Evolutionary conservation across 1,140 invertebrate species (phyloP), one percentile per base, ranked within the genome.

Genomic region (Dinoponera quadriceps): DNA sequence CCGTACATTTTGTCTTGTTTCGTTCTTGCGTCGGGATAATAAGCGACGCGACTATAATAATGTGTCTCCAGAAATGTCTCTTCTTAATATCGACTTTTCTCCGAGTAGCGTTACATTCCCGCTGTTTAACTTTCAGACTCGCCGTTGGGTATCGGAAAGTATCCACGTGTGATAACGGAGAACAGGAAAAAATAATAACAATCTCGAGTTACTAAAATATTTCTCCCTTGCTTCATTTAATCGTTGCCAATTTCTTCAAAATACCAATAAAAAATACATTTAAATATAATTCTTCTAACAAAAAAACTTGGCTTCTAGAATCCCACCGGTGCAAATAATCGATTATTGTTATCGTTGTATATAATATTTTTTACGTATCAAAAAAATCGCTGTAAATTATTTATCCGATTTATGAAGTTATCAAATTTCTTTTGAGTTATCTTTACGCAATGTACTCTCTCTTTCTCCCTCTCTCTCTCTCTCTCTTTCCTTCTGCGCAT

Each of bases 1-100:
- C 3, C 25, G 16, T n/a, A 3, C 4, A 25, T 5, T 0, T 63
- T 38, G 38, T 77, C 5, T 16, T n/a, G 16, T 55, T 22, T 7
- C 20, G 1, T 51, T 44, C 18, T 66, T 38, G 13, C 44, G 18
- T 27, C 3, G 25, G n/a, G 20, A 5, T 54, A 75, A 62, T 33
- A 62, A 75, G 25, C 25, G 44, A 77, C 51, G 20, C 16, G 20
- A 59, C 20, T 55, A 22, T 54, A 38, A 63, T 48, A 63, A 59
- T 25, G 20, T 16, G n/a, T 13, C 27, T 14, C 11, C 16, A 59
- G 18, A 29, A 54, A 75, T 48, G n/a, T 20, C 3, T 22, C 2
- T 14, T 1, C 7, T 65, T 54, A 66, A 63, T 49, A 54, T 48
- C 16, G 18, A 14, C 7, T 66, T 38, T 38, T 1, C 14, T 18